These are phyloP conservation scores for Pristionchus fissidentatus DNA, from an alignment of 2,888 invertebrate genomes.

Conservation along the genomic window DNA sequence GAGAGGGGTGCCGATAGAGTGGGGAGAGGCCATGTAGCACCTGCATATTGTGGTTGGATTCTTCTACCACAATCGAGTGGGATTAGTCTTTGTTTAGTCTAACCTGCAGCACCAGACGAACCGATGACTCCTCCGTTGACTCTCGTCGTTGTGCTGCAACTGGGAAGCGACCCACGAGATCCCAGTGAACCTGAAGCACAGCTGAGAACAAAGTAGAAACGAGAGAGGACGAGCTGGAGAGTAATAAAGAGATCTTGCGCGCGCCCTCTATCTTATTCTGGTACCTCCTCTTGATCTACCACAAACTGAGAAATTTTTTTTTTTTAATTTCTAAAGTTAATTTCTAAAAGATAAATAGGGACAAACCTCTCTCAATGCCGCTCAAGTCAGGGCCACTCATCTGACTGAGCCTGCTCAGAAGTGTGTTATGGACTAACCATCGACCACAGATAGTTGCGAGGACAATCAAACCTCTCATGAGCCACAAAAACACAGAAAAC, in stretches of 20 bases:
- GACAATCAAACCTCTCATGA: neutral
- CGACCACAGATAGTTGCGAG: neutral
- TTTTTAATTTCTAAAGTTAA: too few relatives aligned
- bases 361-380: conserved; percentile 16
- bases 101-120: neutral
- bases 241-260: neutral
- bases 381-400: conserved; percentile 39
- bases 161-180: conserved; percentile 42
- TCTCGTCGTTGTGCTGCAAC: conserved; percentile 34
- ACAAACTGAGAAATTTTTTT: too few relatives aligned
- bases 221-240: too few relatives aligned
- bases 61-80: neutral
- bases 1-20: neutral
- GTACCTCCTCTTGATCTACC: neutral
- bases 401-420: too few relatives aligned
- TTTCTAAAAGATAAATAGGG: too few relatives aligned
- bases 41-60: neutral
- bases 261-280: neutral
- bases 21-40: conserved; percentile 12
- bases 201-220: too few relatives aligned
- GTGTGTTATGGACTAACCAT: neutral
- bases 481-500: neutral
- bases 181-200: conserved; percentile 32
- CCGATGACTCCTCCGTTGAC: conserved; percentile 14
- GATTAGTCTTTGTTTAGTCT: neutral